Conservation (phyloP, 1,140 invertebrate genomes). For the Neodiprion pinetum region DNA sequence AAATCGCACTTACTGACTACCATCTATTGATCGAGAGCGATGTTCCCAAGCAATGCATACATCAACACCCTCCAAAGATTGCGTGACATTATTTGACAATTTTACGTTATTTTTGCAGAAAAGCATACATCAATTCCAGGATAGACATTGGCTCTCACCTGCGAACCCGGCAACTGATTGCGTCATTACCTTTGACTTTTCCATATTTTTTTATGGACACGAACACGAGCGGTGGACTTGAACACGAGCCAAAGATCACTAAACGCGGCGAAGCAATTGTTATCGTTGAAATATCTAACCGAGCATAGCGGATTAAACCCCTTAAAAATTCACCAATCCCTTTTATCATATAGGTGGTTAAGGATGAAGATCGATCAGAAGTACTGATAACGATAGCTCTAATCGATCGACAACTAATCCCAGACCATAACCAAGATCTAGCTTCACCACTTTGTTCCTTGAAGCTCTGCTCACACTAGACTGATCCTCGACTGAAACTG, state of each 20-base stretch:
- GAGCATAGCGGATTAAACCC: not conserved
- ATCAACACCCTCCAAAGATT: too few relatives aligned
- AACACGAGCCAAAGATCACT: not conserved
- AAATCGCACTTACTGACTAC: too few relatives aligned
- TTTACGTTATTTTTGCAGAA: too few relatives aligned
- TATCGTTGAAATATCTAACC: not conserved
- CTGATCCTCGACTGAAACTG: too few relatives aligned
- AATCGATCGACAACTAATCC: too few relatives aligned
- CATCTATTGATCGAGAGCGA: too few relatives aligned
- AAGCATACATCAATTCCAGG: too few relatives aligned
- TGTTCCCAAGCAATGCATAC: too few relatives aligned
- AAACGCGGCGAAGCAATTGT: not conserved
- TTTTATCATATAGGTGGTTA: not conserved
- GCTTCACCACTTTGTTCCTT: too few relatives aligned
- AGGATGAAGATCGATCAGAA: not conserved
- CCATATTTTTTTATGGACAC: not conserved
- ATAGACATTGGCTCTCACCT: not conserved
- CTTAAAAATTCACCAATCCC: not conserved
- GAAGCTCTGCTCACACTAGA: too few relatives aligned
- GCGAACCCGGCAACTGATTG: slow-evolving; percentile 1
- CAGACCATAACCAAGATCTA: too few relatives aligned
- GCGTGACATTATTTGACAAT: too few relatives aligned
- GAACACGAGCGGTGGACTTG: not conserved
- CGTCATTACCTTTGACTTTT: not conserved
- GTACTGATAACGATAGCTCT: not conserved